Evolutionary conservation across 1,140 invertebrate genomes (phyloP), one percentile per base, ranked within the genome.

Genomic region (Trachelipus rathkii): DNA sequence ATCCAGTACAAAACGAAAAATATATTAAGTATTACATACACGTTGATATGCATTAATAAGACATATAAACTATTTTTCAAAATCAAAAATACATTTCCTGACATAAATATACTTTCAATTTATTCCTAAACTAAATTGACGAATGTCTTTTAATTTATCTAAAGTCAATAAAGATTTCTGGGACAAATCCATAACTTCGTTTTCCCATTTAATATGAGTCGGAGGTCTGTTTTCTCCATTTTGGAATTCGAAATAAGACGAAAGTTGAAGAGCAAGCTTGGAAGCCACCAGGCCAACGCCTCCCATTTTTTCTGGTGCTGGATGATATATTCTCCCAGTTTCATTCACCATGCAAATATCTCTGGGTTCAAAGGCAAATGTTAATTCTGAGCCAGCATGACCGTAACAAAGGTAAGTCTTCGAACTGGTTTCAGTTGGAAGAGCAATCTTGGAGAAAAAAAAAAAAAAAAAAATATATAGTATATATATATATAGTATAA

Each of bases 181-280:
- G 6, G 44, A 21, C 24, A 74, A 46, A 21, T 50, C 46, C 19
- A 74, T 46, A 43, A 44, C 50, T 33, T 60, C 46, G 9, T 53
- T 10, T 43, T 74, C 19, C 72, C 72, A 74, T 15, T 21, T 21
- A 10, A 74, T 53, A 21, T 74, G 72, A 3, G 19, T 74, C 7
- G 72, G 72, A 6, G 72, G 72, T 0, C 21, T 33, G n/a, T 74
- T 46, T 21, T 74, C 72, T 9, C 72, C 72, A 19, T 60, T 33
- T 10, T 21, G n/a, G 50, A 74, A 74, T 6, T 15, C 2, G n/a
- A 74, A 74, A n/a, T 21, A 24, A 21, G 72, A 23, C 13, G 72
- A 50, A 33, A 74, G 44, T 66, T 53, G 72, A 33, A 74, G n/a
- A 9, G 72, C 46, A 33, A 74, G 72, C 50, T 74, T 74, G 13